These are phyloP conservation scores for Megatriorchis doriae DNA, from an alignment of 2,113 vertebrate species.

Conservation along the genomic window DNA sequence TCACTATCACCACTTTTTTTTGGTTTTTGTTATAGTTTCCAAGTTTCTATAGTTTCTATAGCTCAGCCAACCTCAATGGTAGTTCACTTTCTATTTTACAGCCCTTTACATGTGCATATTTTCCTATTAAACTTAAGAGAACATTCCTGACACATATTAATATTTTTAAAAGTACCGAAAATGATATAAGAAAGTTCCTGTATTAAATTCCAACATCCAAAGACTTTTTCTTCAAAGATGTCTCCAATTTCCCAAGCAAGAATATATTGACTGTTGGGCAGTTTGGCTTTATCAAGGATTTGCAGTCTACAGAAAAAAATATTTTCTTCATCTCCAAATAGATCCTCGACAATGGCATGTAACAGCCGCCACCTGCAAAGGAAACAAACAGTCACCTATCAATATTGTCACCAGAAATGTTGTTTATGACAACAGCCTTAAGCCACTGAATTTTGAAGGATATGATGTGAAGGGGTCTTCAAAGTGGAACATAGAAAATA, in stretches of 20 bases:
- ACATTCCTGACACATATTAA: background rate
- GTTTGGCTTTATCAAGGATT: background rate
- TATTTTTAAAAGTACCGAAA: background rate
- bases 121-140: background rate
- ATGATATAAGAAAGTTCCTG: background rate
- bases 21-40: background rate
- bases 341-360: conserved; percentile 74
- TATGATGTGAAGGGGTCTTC: conserved; percentile 52
- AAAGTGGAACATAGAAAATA: conserved; percentile 58
- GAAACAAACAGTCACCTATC: conserved; percentile 82
- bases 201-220: background rate
- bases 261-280: background rate
- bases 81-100: background rate
- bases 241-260: background rate
- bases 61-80: background rate
- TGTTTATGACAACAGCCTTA: conserved; percentile 42
- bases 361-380: conserved; percentile 42
- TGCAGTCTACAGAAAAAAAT: background rate
- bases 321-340: conserved; percentile 4
- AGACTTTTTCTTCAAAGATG: background rate
- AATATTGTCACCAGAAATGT: conserved; percentile 79
- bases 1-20: too few species aligned
- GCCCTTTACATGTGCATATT: background rate
- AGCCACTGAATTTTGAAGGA: conserved; percentile 73
- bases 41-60: background rate